These are phyloP conservation scores for Betta splendens DNA, from an alignment of 2,797 vertebrate genomes.

Conservation along the genomic window DNA sequence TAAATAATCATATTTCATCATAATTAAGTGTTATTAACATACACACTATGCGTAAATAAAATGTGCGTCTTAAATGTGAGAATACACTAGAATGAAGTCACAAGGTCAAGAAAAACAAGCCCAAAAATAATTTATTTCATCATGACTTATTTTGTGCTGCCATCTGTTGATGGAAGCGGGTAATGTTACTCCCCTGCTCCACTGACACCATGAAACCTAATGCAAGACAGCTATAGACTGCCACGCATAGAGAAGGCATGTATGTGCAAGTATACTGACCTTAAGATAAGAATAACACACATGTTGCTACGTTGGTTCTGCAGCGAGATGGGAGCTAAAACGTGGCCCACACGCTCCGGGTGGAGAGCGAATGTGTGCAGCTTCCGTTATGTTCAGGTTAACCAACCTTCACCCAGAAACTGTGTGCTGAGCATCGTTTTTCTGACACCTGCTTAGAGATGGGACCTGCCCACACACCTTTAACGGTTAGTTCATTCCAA, in stretches of 20 bases:
- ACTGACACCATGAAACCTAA: conserved; percentile 33
- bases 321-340: too few relatives aligned
- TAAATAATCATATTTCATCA: too few relatives aligned
- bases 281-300: conserved; percentile 3
- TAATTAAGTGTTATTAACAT: not conserved
- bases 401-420: too few relatives aligned
- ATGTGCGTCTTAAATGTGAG: not conserved
- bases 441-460: too few relatives aligned
- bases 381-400: too few relatives aligned
- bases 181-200: conserved; percentile 44
- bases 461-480: too few relatives aligned
- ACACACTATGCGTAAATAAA: not conserved
- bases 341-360: too few relatives aligned
- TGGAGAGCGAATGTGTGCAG: too few relatives aligned
- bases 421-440: too few relatives aligned
- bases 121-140: conserved; percentile 41
- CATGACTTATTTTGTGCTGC: conserved; percentile 62
- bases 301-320: not conserved
- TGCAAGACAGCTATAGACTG: conserved; percentile 31
- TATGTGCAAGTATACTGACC: conserved; percentile 6
- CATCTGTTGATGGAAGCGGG: conserved; percentile 68
- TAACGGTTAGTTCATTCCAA: too few relatives aligned
- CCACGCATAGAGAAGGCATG: conserved; percentile 9
- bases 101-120: conserved; percentile 71
- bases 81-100: conserved; percentile 52